These are phyloP conservation scores for Clitarchus hookeri DNA, from an alignment of 2,888 invertebrate species.

Conservation along the genomic window DNA sequence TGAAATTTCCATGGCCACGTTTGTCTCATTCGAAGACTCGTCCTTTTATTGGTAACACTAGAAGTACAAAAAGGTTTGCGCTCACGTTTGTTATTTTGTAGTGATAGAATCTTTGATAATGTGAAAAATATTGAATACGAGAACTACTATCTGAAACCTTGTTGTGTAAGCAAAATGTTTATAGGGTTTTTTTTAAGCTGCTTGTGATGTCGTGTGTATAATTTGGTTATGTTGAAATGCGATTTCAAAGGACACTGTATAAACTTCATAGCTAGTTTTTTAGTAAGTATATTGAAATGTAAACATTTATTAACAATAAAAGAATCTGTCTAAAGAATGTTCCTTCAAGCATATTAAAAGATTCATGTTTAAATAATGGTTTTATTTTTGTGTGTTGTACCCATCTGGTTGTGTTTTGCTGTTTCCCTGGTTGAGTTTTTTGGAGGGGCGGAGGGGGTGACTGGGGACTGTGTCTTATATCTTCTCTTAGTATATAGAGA, in stretches of 20 bases:
- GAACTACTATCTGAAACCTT: background rate
- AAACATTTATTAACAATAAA: conserved; percentile 4
- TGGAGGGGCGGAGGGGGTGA: too few species aligned
- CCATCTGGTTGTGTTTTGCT: too few species aligned
- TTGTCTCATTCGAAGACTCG: too few species aligned
- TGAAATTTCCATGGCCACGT: too few species aligned
- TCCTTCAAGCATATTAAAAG: background rate
- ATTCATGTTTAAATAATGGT: background rate
- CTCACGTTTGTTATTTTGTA: too few species aligned
- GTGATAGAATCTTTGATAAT: background rate
- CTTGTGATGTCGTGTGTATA: background rate
- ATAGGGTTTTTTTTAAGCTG: background rate
- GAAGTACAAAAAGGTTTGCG: too few species aligned
- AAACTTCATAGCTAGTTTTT: conserved; percentile 2
- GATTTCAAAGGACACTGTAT: background rate
- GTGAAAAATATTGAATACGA: background rate
- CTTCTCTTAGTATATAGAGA: too few species aligned
- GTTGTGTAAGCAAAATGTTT: conserved; percentile 11
- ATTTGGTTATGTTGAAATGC: background rate
- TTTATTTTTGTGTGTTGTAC: background rate
- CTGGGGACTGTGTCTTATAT: too few species aligned
- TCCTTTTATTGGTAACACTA: too few species aligned
- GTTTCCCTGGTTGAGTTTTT: too few species aligned
- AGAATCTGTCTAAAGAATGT: conserved; percentile 11
- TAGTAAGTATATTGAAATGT: background rate